Base-by-base conservation (phyloP, 2,113 vertebrate genomes). In the Gracilinanus agilis region DNA sequence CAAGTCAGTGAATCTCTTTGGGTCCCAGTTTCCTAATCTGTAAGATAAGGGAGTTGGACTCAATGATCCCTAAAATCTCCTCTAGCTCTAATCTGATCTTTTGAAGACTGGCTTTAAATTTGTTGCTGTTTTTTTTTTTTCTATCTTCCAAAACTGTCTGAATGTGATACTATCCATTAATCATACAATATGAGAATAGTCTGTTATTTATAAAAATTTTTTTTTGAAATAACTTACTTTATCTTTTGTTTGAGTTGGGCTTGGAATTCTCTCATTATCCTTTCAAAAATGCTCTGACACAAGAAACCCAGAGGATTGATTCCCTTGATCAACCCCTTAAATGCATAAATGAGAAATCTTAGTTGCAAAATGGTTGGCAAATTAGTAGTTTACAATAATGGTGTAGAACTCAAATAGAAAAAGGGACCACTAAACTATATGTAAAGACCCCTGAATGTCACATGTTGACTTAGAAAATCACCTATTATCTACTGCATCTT, bases 291-390 rank as follows among this genome's bases (percentile, higher is more conserved):
- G 0, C 16, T 91, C 53, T 94, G 54, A 25, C 54, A 94, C 19
- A 29, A 40, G 95, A 96, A 96, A 96, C 25, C 53, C 53, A 96
- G 83, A 88, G 90, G 54, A 94, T 29, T 92, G 54, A 97, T 95
- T 93, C 90, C 67, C 61, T 96, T 94, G 89, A 58, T 55, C 94
- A 96, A 92, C 61, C 24, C 27, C 49, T 97, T 95, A 92, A 97
- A 98, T 95, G 54, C 67, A 94, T 27, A 96, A 98, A 97, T 44
- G 53, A 94, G 24, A 95, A 88, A 13, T 90, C 75, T 96, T 92
- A 88, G 12, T 55, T 89, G 67, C 2, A 95, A n/a, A 97, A 58
- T 88, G 94, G 90, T 53, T 96, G 94, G 44, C 92, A 94, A 25
- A 95, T 54, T 96, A 97, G 21, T 61, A 24, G 16, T 5, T 40